phyloP scores from a whole-genome alignment of 2,113 vertebrate genomes.

The Tichodroma muraria region DNA sequence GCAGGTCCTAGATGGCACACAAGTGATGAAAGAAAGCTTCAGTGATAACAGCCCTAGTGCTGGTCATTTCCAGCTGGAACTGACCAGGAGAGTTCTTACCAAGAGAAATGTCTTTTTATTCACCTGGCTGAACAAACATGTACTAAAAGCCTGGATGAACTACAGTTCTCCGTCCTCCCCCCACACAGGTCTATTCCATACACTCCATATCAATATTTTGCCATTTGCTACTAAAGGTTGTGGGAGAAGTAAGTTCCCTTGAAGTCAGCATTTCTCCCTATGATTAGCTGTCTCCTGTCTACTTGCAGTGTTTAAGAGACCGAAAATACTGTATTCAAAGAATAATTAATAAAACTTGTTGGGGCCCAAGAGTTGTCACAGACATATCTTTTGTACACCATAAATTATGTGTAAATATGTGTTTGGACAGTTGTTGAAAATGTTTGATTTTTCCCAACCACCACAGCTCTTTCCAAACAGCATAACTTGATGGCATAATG shows the following conservation, averaged over 20 bases:
- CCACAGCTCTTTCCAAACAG: conserved; percentile 48
- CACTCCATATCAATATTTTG: not conserved
- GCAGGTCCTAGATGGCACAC: not conserved
- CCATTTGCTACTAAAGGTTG: not conserved
- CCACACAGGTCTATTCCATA: not conserved
- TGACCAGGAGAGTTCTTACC: not conserved
- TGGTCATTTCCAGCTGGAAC: not conserved
- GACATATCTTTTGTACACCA: conserved; percentile 50
- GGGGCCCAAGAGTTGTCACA: conserved; percentile 37
- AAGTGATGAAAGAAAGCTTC: not conserved
- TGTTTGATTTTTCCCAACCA: conserved; percentile 49
- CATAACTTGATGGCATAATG: conserved; percentile 23
- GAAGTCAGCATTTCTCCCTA: conserved; percentile 27
- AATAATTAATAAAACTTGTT: conserved; percentile 58
- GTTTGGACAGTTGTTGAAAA: conserved; percentile 66
- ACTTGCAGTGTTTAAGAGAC: conserved; percentile 44
- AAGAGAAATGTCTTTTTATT: not conserved
- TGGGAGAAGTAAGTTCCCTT: not conserved
- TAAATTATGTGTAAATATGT: conserved; percentile 64
- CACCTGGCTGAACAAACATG: not conserved
- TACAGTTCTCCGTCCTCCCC: not conserved
- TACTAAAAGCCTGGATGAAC: not conserved
- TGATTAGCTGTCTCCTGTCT: conserved; percentile 19
- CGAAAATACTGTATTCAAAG: conserved; percentile 42
- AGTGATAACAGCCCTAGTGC: not conserved